A percentile compares a stretch with the other conserved stretches of the same genome.
Conservation (phyloP, 2,888 invertebrate species). For the Morpho deidamia region DNA sequence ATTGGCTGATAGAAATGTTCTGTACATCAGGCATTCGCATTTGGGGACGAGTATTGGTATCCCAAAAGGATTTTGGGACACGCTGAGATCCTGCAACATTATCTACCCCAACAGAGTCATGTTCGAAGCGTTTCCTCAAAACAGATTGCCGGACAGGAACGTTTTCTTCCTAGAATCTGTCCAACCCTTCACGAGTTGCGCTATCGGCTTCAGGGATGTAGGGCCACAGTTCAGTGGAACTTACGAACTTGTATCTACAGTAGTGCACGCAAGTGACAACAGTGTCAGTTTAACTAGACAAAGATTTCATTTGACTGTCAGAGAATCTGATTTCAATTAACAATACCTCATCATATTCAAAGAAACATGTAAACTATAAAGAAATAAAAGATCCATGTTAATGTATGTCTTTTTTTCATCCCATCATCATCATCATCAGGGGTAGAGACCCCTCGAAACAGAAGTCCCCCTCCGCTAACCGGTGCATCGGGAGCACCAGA, state of each 20-base stretch:
- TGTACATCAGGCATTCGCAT: slow-evolving; percentile 33
- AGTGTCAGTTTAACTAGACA: neutral
- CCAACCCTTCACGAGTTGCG: slow-evolving; percentile 36
- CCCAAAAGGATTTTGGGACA: slow-evolving; percentile 34
- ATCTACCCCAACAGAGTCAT: slow-evolving; percentile 37
- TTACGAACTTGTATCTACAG: slow-evolving; percentile 39
- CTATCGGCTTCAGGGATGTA: slow-evolving; percentile 34
- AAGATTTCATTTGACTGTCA: neutral
- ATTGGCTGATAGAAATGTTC: slow-evolving; percentile 30
- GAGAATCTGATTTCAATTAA: neutral
- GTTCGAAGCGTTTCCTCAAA: slow-evolving; percentile 38
- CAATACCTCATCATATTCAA: neutral
- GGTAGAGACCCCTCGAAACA: too few species aligned
- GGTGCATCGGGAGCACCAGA: too few species aligned
- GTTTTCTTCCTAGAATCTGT: slow-evolving; percentile 23
- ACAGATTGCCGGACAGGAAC: slow-evolving; percentile 27
- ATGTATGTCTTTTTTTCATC: too few species aligned
- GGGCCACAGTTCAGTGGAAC: slow-evolving; percentile 35
- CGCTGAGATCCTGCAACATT: slow-evolving; percentile 36
- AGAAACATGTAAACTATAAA: too few species aligned
- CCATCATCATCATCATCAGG: too few species aligned
- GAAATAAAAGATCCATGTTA: too few species aligned
- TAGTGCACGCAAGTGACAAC: neutral
- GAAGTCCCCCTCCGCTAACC: too few species aligned
- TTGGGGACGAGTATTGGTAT: slow-evolving; percentile 34